Evolutionary conservation across 2,797 vertebrate genomes (phyloP), one percentile per base, ranked within the genome.

Genomic region (Ctenochaetus hawaiiensis): DNA sequence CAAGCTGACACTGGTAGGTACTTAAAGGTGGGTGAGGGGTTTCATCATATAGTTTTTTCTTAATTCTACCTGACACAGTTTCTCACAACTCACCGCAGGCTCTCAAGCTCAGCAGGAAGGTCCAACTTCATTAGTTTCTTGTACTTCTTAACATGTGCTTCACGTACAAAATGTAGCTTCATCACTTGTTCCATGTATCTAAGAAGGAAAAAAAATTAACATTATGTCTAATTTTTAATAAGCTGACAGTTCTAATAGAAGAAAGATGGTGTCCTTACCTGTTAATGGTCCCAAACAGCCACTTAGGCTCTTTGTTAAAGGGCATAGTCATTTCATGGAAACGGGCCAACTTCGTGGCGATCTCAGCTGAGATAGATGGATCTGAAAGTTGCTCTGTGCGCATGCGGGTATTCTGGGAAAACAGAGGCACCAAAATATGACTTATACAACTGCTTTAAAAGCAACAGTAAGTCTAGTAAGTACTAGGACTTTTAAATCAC

Each of bases 271-370:
- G 34, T 76, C 59, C 84, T 91, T 89, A 98, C 97, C 90, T 89
- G 69, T 98, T 95, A 92, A 99, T 97, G 84, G 95, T 98, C 84
- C 91, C 94, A 43, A 99, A 97, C 4, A 99, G 92, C 98, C 98
- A 99, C 67, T 94, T 96, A 3, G 98, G 97, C 87, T 98, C 95
- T 87, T 99, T 99, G 91, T 97, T 98, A 89, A 99, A 99, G 43
- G 98, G 98, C 98, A 99, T 99, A 49, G 90, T 89, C 97, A 99
- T 99, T 39, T 92, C 87, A 1, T 99, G 98, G 91, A 99, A 99
- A 16, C 74, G 94, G 1, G 97, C 95, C 95, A 99, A 68, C 86
- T 97, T 99, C 7, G 58, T 82, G 0, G 97, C 97, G 2, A 99
- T 97, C 92, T 97, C 96, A 30, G 91, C 89, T 0, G 98, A 99